phyloP scores from a whole-genome alignment of 1,140 invertebrate genomes.

The Teleogryllus occipitalis region DNA sequence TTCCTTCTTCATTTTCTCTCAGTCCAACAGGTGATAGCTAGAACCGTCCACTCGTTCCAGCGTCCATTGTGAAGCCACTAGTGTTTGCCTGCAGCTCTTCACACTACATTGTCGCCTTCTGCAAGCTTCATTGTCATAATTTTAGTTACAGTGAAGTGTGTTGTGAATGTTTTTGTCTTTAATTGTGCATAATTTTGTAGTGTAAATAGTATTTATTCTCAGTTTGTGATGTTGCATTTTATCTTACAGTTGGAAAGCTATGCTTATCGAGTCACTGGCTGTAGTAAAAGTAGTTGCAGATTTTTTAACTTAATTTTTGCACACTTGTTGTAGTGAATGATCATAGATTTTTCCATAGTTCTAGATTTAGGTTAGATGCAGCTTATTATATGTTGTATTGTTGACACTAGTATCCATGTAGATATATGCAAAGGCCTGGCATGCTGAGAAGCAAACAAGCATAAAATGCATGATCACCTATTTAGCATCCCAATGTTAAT shows the following conservation, averaged over 20 bases:
- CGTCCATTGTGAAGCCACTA: neutral
- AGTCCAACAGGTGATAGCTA: slow-evolving; percentile 75
- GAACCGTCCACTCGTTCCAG: slow-evolving; percentile 9
- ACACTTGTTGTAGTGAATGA: neutral
- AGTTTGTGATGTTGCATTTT: neutral
- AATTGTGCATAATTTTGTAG: neutral
- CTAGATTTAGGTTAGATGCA: neutral
- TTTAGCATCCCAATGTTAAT: neutral
- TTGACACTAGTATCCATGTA: neutral
- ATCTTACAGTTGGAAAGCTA: neutral
- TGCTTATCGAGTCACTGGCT: neutral
- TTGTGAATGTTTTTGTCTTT: neutral
- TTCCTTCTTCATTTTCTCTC: slow-evolving; percentile 94
- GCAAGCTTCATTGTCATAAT: neutral
- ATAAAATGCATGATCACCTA: neutral
- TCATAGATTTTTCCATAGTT: neutral
- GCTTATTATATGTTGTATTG: neutral
- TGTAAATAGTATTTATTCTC: neutral
- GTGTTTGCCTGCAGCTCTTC: neutral
- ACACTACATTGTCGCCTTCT: neutral
- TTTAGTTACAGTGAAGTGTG: neutral
- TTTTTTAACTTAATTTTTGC: neutral
- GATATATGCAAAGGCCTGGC: neutral
- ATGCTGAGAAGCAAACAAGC: neutral
- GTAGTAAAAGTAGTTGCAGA: neutral